Evolutionary conservation across 2,113 vertebrate genomes (phyloP), one percentile per base, ranked within the genome.

Genomic region (Addax nasomaculatus): DNA sequence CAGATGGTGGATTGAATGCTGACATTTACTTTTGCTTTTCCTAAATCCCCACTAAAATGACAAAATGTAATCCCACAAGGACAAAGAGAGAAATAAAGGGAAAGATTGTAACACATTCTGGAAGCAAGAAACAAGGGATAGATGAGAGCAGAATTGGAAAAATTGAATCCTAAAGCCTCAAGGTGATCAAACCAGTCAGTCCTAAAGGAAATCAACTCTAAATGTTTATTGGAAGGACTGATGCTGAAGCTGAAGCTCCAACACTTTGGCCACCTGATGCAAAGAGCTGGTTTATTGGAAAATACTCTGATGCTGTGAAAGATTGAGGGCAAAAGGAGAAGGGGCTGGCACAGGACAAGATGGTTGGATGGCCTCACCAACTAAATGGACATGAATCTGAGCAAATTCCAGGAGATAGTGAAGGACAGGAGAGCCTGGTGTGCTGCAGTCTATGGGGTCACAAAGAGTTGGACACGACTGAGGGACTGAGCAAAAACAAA

Each of bases 391-490:
- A 4, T 70, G 70, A 25, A 76, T 76, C 2, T 43, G 36, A 76
- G 36, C 70, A 43, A 27, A 43, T 13, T 76, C 11, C 36, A 25
- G 23, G 70, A 43, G 36, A 43, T 14, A 2, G 70, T 76, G 36
- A 76, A 76, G 10, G 36, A 27, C 36, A 43, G 36, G 36, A 11
- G 11, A 76, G 21, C 23, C 10, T 76, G 36, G 21, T 6, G 36
- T 14, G 70, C 36, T 7, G 11, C 70, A 14, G 21, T 27, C 70
- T 11, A 0, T 13, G 70, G 70, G 36, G 21, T 73, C 2, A 3
- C 70, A 73, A 25, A 73, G 67, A 73, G 6, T 7, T 0, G 0
- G 36, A 27, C 36, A 13, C 0, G 11, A 73, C 21, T 43, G 5
- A 43, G 21, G 6, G 36, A 70, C 64, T 23, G n/a, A 43, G 2